Conservation (phyloP, 2,113 vertebrate species). For the Passer domesticus region DNA sequence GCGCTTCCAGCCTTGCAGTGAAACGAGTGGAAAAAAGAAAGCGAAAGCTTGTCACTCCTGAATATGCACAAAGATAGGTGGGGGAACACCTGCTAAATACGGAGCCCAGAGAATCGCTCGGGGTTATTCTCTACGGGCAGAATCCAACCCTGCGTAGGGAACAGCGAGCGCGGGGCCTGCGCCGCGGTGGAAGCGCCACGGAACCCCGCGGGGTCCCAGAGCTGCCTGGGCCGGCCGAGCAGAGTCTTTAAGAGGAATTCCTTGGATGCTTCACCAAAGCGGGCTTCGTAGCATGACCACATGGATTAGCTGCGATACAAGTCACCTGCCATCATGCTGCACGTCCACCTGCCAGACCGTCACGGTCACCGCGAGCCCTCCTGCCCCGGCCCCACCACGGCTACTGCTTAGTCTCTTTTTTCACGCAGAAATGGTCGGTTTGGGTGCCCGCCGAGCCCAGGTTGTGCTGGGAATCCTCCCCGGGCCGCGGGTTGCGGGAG, state of each 20-base stretch:
- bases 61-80: conserved; percentile 50
- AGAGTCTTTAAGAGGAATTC: conserved; percentile 19
- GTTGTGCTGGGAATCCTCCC: not conserved
- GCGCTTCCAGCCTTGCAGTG: not conserved
- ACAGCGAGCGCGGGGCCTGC: not conserved
- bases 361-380: not conserved
- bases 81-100: conserved; percentile 11
- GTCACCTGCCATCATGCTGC: not conserved
- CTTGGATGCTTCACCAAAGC: conserved; percentile 14
- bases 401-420: conserved; percentile 64
- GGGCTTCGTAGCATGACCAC: conserved; percentile 15
- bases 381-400: not conserved
- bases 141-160: conserved; percentile 7
- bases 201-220: not conserved
- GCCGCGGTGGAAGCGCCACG: not conserved
- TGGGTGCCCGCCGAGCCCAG: conserved; percentile 1
- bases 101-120: not conserved
- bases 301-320: not conserved
- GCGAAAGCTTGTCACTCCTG: conserved; percentile 41
- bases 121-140: conserved; percentile 2
- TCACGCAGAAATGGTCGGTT: conserved; percentile 23
- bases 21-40: conserved; percentile 26
- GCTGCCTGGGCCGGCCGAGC: not conserved
- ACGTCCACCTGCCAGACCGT: not conserved
- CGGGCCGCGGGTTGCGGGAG: conserved; percentile 58